Evolutionary conservation across 2,888 invertebrate species (phyloP), one percentile per base, ranked within the genome.

Genomic region (Atethmia centrago): DNA sequence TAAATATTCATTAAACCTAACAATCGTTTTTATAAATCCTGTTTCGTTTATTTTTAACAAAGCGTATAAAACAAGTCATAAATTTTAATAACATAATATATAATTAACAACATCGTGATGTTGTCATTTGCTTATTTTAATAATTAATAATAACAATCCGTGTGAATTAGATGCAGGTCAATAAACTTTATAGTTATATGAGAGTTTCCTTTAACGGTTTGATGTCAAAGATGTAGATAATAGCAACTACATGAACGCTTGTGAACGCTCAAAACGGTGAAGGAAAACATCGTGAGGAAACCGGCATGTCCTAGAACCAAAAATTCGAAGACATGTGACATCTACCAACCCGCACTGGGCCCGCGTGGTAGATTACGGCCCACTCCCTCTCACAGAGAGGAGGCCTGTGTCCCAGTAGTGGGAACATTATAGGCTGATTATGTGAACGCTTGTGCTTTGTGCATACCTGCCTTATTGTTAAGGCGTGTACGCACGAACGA

Each of bases 51-150:
- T 59, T 76, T 63, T 28, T 58, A 47, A 59, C 78, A 36, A 31
- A 62, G 36, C 59, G 55, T 71, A 68, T 69, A 63, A 53, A 71
- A 66, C 56, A 61, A 68, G 59, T 71, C 71, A 74, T 86, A 86
- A 86, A 85, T 85, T 55, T 45, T 40, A 79, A 77, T 63, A 71
- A 66, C 63, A 68, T 62, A 79, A 77, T 80, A 72, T 80, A 69
- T 82, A 85, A 87, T 87, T 85, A 85, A 63, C 80, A 55, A 65
- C n/a, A 67, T 82, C 80, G 75, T 78, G 87, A 70, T 67, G 31
- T 72, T 87, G 77, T 74, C 79, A 80, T 72, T 77, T 53, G 73
- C 51, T 74, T 51, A 78, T 84, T 68, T 84, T 59, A 61, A 76
- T 76, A 74, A 70, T 72, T 68, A 82, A 74, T 74, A 76, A 66